Evolutionary conservation across 2,113 vertebrate species (phyloP).

Genomic region (Coreoperca whiteheadi): DNA sequence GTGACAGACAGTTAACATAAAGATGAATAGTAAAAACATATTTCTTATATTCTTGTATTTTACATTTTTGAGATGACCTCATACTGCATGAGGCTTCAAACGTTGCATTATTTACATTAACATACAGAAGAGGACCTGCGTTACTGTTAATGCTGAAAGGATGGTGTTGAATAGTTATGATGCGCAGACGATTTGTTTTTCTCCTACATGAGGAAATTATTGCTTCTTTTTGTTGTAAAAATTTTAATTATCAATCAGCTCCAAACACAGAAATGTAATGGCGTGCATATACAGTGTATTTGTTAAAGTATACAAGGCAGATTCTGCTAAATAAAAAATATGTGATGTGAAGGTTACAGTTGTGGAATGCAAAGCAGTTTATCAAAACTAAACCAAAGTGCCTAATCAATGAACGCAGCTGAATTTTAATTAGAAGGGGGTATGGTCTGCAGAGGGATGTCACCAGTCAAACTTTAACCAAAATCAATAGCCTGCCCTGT

Average conservation of each 20-base stretch:
- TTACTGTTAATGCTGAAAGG: background rate
- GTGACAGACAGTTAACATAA: background rate
- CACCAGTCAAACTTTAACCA: constrained; percentile 4
- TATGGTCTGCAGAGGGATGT: background rate
- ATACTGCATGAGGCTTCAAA: background rate
- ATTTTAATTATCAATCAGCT: background rate
- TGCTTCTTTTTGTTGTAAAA: background rate
- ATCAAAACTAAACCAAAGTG: background rate
- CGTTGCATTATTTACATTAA: background rate
- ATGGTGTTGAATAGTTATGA: background rate
- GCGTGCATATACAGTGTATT: background rate
- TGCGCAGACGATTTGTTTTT: background rate
- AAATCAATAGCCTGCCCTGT: constrained; percentile 3
- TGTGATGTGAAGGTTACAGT: background rate
- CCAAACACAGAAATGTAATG: background rate
- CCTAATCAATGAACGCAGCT: background rate
- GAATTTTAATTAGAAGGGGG: background rate
- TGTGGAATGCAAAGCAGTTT: background rate
- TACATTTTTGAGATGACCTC: background rate
- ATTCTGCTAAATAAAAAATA: background rate
- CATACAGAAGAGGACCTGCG: background rate
- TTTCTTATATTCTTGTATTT: background rate
- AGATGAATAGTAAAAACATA: background rate
- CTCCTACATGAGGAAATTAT: background rate
- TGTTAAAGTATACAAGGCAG: background rate